Percentiles rank a stretch among this genome's conserved stretches.
Conservation (phyloP, 2,113 vertebrate genomes). For the Daboia siamensis region DNA sequence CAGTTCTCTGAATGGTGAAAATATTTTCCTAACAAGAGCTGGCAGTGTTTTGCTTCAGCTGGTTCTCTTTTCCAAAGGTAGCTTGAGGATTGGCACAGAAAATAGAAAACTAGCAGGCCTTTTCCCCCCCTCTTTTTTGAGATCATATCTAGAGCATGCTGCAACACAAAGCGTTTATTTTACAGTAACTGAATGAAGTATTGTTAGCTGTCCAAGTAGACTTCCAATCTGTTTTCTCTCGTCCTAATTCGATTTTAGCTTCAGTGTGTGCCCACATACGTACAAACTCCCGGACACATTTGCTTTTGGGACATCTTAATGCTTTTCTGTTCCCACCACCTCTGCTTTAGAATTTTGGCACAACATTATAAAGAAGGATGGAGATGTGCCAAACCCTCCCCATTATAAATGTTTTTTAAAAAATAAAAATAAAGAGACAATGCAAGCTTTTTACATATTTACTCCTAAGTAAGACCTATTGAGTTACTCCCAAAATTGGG, state of each 20-base stretch:
- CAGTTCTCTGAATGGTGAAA: slow-evolving; percentile 59
- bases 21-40: slow-evolving; percentile 59
- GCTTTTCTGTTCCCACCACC: slow-evolving; percentile 10
- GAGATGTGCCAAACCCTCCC: neutral
- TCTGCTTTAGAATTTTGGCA: neutral
- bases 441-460: neutral
- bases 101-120: slow-evolving; percentile 29
- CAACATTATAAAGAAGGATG: neutral
- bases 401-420: neutral
- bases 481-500: neutral
- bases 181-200: slow-evolving; percentile 45
- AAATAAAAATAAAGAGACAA: neutral
- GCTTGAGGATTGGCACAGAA: slow-evolving; percentile 44
- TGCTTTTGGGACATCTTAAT: slow-evolving; percentile 5
- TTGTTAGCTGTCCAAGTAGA: slow-evolving; percentile 46
- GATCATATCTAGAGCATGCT: slow-evolving; percentile 48
- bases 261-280: neutral
- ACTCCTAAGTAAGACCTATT: neutral
- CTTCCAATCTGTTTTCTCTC: slow-evolving; percentile 24
- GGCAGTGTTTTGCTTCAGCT: slow-evolving; percentile 47
- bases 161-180: slow-evolving; percentile 58
- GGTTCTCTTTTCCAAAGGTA: slow-evolving; percentile 18
- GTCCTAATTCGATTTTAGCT: neutral
- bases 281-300: neutral
- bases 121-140: neutral